phyloP scores from a whole-genome alignment of 2,888 invertebrate species.

The Oxystoma pomonae region DNA sequence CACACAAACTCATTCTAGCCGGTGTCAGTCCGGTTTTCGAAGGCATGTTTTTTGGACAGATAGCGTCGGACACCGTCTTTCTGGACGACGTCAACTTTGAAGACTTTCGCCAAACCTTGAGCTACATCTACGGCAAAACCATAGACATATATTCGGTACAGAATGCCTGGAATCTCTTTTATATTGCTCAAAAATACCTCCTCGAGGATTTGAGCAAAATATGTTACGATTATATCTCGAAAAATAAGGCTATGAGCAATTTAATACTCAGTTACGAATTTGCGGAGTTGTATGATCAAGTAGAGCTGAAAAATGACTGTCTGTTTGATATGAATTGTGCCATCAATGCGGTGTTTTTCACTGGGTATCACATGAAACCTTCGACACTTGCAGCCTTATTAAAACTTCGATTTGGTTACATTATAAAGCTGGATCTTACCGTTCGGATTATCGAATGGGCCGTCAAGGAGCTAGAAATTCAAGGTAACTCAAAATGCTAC shows the following conservation, averaged over 20 bases:
- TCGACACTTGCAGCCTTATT: slow-evolving; percentile 52
- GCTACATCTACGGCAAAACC: slow-evolving; percentile 60
- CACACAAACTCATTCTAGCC: slow-evolving; percentile 61
- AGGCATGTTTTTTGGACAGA: slow-evolving; percentile 62
- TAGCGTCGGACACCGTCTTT: slow-evolving; percentile 53
- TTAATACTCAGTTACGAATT: slow-evolving; percentile 58
- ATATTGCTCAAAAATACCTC: slow-evolving; percentile 64
- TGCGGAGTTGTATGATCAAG: slow-evolving; percentile 57
- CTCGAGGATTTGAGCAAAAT: slow-evolving; percentile 51
- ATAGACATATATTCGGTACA: slow-evolving; percentile 53
- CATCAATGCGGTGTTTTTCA: slow-evolving; percentile 50
- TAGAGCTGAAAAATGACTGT: slow-evolving; percentile 50
- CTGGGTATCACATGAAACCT: slow-evolving; percentile 51
- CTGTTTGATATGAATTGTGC: slow-evolving; percentile 55
- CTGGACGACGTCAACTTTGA: slow-evolving; percentile 58
- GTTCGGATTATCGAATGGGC: neutral
- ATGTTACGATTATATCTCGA: slow-evolving; percentile 54
- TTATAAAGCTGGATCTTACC: neutral
- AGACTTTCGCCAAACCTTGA: slow-evolving; percentile 57
- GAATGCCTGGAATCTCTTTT: slow-evolving; percentile 59
- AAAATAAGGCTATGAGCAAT: slow-evolving; percentile 55
- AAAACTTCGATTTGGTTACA: slow-evolving; percentile 6
- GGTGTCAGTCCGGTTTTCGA: slow-evolving; percentile 65
- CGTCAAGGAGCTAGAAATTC: neutral
- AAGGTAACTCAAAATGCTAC: neutral